Percentiles rank a stretch among this genome's conserved stretches.
Evolutionary conservation across 1,140 invertebrate genomes (phyloP).

Genomic region (Pomacea maculata): DNA sequence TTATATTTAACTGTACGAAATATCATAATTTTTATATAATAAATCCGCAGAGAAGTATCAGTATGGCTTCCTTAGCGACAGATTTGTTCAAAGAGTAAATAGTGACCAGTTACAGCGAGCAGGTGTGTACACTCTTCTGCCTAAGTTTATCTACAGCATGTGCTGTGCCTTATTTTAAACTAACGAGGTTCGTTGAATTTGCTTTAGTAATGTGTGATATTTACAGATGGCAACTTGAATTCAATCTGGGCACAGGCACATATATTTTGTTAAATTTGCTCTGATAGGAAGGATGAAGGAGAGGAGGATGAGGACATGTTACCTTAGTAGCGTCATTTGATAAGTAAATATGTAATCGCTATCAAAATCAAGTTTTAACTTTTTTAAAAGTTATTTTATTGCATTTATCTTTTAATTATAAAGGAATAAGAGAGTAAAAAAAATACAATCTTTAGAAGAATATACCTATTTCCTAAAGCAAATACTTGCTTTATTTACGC

Average conservation of each 20-base stretch:
- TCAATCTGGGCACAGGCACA: neutral
- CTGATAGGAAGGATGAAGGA: neutral
- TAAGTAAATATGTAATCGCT: too few species aligned
- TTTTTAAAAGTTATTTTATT: too few species aligned
- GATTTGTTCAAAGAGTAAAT: conserved; percentile 37
- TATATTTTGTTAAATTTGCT: neutral
- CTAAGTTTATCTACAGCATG: neutral
- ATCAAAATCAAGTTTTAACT: too few species aligned
- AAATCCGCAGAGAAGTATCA: conserved; percentile 19
- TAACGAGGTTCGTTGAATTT: neutral
- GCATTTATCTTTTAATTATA: too few species aligned
- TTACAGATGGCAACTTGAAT: neutral
- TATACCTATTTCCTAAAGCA: too few species aligned
- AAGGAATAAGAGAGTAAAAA: too few species aligned
- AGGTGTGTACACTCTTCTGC: neutral
- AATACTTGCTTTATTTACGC: too few species aligned
- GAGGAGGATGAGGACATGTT: neutral
- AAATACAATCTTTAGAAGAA: too few species aligned
- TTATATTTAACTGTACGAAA: neutral
- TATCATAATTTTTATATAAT: neutral
- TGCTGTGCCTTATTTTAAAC: neutral
- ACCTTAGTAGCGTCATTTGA: too few species aligned
- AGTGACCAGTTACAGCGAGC: conserved; percentile 8
- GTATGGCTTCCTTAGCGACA: conserved; percentile 49
- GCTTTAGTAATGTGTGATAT: neutral